Percentiles rank a stretch among this genome's conserved stretches.
These are phyloP conservation scores for Pogonus chalceus DNA, from an alignment of 1,140 invertebrate species.

Conservation along the genomic window DNA sequence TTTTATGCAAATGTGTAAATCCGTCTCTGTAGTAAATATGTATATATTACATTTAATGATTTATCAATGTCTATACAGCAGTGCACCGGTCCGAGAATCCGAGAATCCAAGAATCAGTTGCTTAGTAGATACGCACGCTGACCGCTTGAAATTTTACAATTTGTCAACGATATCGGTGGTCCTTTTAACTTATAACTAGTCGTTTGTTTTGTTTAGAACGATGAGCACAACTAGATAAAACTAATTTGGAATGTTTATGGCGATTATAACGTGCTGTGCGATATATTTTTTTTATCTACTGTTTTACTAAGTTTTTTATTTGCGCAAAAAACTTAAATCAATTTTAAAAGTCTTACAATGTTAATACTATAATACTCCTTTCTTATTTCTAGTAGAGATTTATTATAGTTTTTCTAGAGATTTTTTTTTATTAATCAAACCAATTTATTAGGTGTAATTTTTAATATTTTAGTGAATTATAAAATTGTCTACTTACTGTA, in stretches of 20 bases:
- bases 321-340: neutral
- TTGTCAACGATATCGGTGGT: constrained; percentile 25
- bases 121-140: constrained; percentile 23
- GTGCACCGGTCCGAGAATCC: constrained; percentile 2
- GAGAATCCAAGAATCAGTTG: constrained; percentile 23
- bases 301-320: neutral
- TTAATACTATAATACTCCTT: too few species aligned
- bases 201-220: neutral
- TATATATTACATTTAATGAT: constrained; percentile 20
- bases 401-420: neutral
- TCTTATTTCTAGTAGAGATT: too few species aligned
- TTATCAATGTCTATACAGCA: constrained; percentile 20
- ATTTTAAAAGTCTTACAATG: too few species aligned
- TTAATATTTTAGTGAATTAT: too few species aligned
- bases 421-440: neutral
- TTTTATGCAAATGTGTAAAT: too few species aligned
- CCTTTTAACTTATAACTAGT: constrained; percentile 17
- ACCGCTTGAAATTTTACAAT: constrained; percentile 25
- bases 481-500: too few species aligned
- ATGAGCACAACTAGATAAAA: neutral
- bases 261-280: neutral
- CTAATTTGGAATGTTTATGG: neutral
- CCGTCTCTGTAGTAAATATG: too few species aligned
- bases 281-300: neutral
- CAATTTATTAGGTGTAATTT: too few species aligned